Evolutionary conservation across 2,113 vertebrate genomes (phyloP).

Genomic region (Hippotragus niger): DNA sequence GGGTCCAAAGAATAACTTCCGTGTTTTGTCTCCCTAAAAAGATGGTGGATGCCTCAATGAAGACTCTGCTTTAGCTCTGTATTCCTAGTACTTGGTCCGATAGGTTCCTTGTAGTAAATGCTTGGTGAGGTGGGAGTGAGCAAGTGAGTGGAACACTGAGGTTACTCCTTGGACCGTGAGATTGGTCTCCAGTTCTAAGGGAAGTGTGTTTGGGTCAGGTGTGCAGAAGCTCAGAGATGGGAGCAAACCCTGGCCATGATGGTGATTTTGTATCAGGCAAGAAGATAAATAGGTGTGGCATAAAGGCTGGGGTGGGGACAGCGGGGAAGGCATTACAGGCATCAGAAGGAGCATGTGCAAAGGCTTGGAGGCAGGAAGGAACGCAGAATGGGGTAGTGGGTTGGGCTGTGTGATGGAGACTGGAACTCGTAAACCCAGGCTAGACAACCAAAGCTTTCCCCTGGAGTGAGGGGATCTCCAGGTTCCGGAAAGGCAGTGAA

Average conservation of each 20-base stretch:
- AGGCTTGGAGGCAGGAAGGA: not conserved
- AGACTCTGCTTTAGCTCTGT: not conserved
- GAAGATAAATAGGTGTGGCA: not conserved
- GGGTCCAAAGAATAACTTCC: not conserved
- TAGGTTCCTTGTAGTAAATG: not conserved
- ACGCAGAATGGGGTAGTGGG: not conserved
- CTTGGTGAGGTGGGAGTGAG: too few species aligned
- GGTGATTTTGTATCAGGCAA: not conserved
- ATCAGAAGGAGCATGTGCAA: not conserved
- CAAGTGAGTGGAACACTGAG: not conserved
- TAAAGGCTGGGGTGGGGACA: too few species aligned
- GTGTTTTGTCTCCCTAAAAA: not conserved
- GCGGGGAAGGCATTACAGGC: not conserved
- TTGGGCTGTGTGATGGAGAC: not conserved
- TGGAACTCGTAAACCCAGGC: not conserved
- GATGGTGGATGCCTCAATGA: not conserved
- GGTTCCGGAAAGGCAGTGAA: not conserved
- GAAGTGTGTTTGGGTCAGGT: not conserved
- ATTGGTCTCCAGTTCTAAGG: not conserved
- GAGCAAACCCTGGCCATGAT: not conserved
- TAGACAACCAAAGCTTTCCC: not conserved
- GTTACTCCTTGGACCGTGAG: not conserved
- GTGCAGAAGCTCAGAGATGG: not conserved
- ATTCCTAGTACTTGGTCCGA: not conserved
- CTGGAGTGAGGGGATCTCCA: not conserved